phyloP scores from a whole-genome alignment of 2,888 invertebrate species.

The Drosophila pegasa region DNA sequence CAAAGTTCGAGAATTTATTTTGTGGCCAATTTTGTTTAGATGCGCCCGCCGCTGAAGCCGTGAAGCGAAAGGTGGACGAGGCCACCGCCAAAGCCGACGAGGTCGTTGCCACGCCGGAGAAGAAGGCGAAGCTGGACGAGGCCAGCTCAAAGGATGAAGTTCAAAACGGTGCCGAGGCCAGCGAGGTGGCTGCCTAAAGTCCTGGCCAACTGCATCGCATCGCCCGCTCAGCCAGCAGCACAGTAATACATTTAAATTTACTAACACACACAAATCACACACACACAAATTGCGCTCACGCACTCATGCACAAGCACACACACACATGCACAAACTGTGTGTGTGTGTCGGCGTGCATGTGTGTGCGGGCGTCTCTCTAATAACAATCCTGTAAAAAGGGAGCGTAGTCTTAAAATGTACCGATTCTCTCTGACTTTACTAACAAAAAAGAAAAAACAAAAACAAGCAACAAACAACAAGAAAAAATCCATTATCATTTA shows the following conservation, averaged over 20 bases:
- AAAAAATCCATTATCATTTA: constrained; percentile 77
- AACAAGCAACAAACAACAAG: constrained; percentile 34
- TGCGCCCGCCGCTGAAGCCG: constrained; percentile 84
- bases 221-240: constrained; percentile 51
- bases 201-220: constrained; percentile 16
- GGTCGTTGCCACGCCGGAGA: constrained; percentile 84
- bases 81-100: constrained; percentile 81
- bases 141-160: constrained; percentile 84
- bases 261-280: constrained; percentile 54
- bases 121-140: constrained; percentile 85
- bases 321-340: constrained; percentile 1
- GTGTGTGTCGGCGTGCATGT: constrained; percentile 3
- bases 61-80: constrained; percentile 84
- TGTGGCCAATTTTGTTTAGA: constrained; percentile 52
- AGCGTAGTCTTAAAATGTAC: constrained; percentile 66
- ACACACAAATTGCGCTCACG: constrained; percentile 45
- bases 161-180: constrained; percentile 84
- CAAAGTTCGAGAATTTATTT: constrained; percentile 22
- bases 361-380: constrained; percentile 48
- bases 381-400: constrained; percentile 72
- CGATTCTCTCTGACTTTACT: constrained; percentile 70
- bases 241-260: constrained; percentile 71
- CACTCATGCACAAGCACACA: constrained; percentile 23
- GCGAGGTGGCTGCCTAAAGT: constrained; percentile 85
- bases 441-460: constrained; percentile 45